A percentile compares a stretch with the other conserved stretches of the same genome.
Evolutionary conservation across 2,888 invertebrate genomes (phyloP).

Genomic region (Euphydryas editha): DNA sequence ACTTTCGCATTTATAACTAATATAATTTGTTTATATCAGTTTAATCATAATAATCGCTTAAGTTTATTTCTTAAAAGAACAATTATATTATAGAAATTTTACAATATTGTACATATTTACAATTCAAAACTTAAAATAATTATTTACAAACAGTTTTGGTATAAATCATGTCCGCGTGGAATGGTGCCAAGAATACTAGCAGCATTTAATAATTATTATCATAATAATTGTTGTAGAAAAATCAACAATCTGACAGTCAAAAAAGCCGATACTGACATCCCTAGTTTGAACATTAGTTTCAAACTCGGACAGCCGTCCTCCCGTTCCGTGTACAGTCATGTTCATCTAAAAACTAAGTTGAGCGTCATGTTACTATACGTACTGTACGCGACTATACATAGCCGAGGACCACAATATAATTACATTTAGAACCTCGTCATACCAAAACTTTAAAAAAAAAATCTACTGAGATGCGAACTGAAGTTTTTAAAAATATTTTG

Average conservation of each 20-base stretch:
- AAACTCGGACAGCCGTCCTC: constrained; percentile 71
- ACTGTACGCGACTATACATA: constrained; percentile 28
- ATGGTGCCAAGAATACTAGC: too few species aligned
- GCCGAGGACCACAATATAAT: background rate
- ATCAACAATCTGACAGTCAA: background rate
- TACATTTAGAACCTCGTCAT: constrained; percentile 10
- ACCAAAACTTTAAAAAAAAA: background rate
- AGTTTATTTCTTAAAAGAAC: too few species aligned
- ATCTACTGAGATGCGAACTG: background rate
- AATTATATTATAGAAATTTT: too few species aligned
- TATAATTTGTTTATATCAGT: too few species aligned
- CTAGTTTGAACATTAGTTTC: constrained; percentile 64
- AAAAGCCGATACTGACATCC: constrained; percentile 50
- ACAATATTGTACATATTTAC: too few species aligned
- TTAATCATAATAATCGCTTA: too few species aligned
- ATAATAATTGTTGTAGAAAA: too few species aligned
- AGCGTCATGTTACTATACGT: constrained; percentile 22
- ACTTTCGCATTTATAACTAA: too few species aligned
- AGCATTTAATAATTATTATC: too few species aligned
- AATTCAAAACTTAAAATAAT: too few species aligned
- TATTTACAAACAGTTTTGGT: too few species aligned
- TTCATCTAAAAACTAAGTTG: constrained; percentile 50
- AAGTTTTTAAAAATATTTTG: background rate
- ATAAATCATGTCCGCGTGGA: too few species aligned
- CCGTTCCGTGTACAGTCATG: constrained; percentile 59